Evolutionary conservation across 2,113 vertebrate genomes (phyloP).

Genomic region (Forbesichthys papilliferus): DNA sequence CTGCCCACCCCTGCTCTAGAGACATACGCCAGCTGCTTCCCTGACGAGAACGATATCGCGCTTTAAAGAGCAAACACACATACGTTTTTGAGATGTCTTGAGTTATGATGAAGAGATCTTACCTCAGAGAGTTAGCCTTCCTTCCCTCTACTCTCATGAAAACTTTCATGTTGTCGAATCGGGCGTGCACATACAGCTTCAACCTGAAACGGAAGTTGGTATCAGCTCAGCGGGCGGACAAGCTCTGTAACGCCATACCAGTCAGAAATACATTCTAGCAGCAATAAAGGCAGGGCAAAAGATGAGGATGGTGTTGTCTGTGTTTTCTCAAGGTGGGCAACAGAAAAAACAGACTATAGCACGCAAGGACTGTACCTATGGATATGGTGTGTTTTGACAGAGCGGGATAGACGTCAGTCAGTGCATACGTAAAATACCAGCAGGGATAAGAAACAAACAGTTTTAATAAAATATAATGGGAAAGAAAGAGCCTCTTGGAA

Average conservation of each 20-base stretch:
- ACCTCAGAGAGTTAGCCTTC: conserved; percentile 82
- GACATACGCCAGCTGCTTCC: too few relatives aligned
- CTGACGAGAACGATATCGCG: too few relatives aligned
- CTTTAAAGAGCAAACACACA: not conserved
- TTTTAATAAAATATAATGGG: too few relatives aligned
- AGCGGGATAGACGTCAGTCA: not conserved
- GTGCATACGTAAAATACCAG: not conserved
- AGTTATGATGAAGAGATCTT: conserved; percentile 39
- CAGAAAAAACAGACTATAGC: conserved; percentile 19
- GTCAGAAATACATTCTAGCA: not conserved
- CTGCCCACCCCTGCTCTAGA: too few relatives aligned
- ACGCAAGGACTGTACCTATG: conserved; percentile 4
- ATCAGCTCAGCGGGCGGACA: conserved; percentile 11
- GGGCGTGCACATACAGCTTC: conserved; percentile 80
- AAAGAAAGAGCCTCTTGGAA: too few relatives aligned
- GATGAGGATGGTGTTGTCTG: not conserved
- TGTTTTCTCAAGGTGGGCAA: not conserved
- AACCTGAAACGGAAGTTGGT: conserved; percentile 78
- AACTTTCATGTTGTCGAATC: conserved; percentile 77
- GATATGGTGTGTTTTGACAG: conserved; percentile 16
- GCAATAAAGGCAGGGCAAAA: conserved; percentile 1
- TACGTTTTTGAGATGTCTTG: not conserved
- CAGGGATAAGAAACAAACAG: not conserved
- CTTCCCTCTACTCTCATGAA: conserved; percentile 90
- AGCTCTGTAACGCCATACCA: not conserved